These are phyloP conservation scores for Ephestia elutella DNA, from an alignment of 1,140 invertebrate genomes.

Conservation along the genomic window DNA sequence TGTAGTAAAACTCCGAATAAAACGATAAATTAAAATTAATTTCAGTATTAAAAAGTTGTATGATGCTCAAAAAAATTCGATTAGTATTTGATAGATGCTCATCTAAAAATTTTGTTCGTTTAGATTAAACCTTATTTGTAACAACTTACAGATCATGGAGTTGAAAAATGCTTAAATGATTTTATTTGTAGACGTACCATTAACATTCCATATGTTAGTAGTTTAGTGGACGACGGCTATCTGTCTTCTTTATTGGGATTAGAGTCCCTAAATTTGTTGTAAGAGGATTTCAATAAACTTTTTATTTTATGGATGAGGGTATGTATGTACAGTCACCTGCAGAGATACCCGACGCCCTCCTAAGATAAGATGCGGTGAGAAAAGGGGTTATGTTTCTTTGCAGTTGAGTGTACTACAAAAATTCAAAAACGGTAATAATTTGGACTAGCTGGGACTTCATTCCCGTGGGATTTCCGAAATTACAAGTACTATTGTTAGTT, in stretches of 20 bases:
- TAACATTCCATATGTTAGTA: constrained; percentile 41
- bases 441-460: no score
- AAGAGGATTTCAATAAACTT: constrained; percentile 1
- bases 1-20: neutral
- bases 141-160: no score
- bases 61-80: neutral
- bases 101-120: no score
- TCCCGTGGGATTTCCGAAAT: no score
- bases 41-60: constrained; percentile 20
- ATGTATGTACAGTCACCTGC: no score
- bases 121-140: no score
- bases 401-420: no score
- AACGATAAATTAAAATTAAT: constrained; percentile 42
- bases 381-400: no score
- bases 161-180: constrained; percentile 25
- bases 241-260: constrained; percentile 41
- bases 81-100: neutral
- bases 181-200: constrained; percentile 27
- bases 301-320: neutral
- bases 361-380: no score
- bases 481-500: no score
- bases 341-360: no score
- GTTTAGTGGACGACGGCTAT: constrained; percentile 28
- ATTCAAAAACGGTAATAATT: no score
- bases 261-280: constrained; percentile 7